Percentiles rank a stretch among this genome's conserved stretches.
Conservation (phyloP, 2,113 vertebrate genomes). For the Smithornis capensis region DNA sequence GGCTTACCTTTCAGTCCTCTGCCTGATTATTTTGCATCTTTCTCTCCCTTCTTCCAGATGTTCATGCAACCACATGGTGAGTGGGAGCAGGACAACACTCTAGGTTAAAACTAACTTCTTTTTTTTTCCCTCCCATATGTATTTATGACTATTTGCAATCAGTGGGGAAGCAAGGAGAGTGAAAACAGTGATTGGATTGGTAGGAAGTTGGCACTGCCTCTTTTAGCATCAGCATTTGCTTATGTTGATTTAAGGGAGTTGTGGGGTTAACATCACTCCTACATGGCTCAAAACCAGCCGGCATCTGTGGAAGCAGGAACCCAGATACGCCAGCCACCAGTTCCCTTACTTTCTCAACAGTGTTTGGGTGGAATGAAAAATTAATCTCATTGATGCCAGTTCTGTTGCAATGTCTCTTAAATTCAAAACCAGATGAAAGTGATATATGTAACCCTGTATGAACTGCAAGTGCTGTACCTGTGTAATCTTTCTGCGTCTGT, state of each 20-base stretch:
- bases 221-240: constrained; percentile 26
- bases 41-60: neutral
- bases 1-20: constrained; percentile 10
- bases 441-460: neutral
- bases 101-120: neutral
- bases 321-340: neutral
- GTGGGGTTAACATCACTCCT: neutral
- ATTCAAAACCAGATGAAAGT: neutral
- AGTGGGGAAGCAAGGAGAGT: neutral
- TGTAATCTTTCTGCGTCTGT: neutral
- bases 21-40: neutral
- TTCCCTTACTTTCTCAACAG: neutral
- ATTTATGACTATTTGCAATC: constrained; percentile 1
- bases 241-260: constrained; percentile 28
- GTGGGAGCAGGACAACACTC: neutral
- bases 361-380: neutral
- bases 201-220: constrained; percentile 5
- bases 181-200: neutral
- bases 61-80: neutral
- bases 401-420: neutral
- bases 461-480: neutral
- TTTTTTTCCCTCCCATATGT: neutral
- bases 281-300: neutral
- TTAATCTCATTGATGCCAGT: neutral
- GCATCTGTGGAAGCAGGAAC: neutral